Conservation (phyloP, 2,797 vertebrate species). For the Thunnus albacares region DNA sequence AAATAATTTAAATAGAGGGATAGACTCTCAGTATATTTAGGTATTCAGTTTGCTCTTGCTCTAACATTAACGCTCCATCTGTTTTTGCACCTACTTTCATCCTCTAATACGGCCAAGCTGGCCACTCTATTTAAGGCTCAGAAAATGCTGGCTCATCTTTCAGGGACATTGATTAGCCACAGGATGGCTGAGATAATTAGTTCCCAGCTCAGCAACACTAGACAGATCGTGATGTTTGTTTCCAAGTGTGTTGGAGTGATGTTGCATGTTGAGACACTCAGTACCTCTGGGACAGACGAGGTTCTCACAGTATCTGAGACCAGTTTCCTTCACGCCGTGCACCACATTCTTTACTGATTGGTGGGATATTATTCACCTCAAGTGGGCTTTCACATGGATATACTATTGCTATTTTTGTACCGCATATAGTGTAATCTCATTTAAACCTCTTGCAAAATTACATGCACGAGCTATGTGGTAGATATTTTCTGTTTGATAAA, state of each 20-base stretch:
- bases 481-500: slow-evolving; percentile 33
- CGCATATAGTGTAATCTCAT: slow-evolving; percentile 18
- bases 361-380: slow-evolving; percentile 31
- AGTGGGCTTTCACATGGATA: slow-evolving; percentile 8
- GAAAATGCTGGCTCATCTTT: slow-evolving; percentile 82
- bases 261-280: slow-evolving; percentile 41
- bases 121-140: slow-evolving; percentile 71
- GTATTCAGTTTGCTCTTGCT: slow-evolving; percentile 39
- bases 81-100: slow-evolving; percentile 65
- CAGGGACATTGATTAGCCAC: slow-evolving; percentile 79
- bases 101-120: slow-evolving; percentile 58
- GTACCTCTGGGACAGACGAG: slow-evolving; percentile 47
- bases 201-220: slow-evolving; percentile 73
- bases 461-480: neutral
- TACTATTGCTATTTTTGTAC: slow-evolving; percentile 34
- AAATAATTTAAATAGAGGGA: slow-evolving; percentile 19
- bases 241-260: slow-evolving; percentile 56
- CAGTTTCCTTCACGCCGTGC: slow-evolving; percentile 39
- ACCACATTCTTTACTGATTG: slow-evolving; percentile 22
- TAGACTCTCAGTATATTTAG: slow-evolving; percentile 7
- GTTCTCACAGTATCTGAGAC: slow-evolving; percentile 45
- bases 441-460: neutral
- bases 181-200: slow-evolving; percentile 81
- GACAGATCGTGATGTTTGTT: slow-evolving; percentile 67
- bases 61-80: slow-evolving; percentile 64